A percentile compares a stretch with the other conserved stretches of the same genome.
phyloP scores from a whole-genome alignment of 2,888 invertebrate genomes.

The Ochropleura leucogaster region DNA sequence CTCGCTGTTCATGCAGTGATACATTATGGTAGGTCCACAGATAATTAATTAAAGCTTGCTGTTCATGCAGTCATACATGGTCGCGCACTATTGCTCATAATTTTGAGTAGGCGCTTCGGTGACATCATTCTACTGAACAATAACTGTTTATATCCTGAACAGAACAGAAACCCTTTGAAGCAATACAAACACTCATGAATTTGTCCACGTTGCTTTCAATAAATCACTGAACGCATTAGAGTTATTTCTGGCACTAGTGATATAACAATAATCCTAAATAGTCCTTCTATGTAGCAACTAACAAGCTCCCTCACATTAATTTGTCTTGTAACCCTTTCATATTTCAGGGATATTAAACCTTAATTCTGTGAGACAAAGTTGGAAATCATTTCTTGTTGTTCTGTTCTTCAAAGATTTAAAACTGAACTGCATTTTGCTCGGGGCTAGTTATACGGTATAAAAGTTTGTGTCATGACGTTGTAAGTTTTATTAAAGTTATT shows the following conservation, averaged over 20 bases:
- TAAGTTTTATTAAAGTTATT: conserved; percentile 18
- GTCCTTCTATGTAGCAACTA: conserved; percentile 35
- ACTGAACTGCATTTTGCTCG: conserved; percentile 10
- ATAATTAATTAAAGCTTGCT: too few relatives aligned
- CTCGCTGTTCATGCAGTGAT: too few relatives aligned
- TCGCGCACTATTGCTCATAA: too few relatives aligned
- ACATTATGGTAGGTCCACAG: too few relatives aligned
- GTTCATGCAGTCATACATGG: too few relatives aligned
- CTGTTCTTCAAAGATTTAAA: neutral
- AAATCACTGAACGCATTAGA: conserved; percentile 57
- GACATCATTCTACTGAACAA: too few relatives aligned
- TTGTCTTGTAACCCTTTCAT: conserved; percentile 25
- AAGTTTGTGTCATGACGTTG: conserved; percentile 24
- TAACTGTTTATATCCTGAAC: neutral
- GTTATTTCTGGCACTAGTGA: conserved; percentile 51
- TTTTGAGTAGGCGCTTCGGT: too few relatives aligned
- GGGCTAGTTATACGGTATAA: conserved; percentile 9
- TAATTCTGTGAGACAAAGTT: neutral
- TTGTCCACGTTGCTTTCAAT: conserved; percentile 43
- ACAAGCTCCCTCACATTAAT: conserved; percentile 47
- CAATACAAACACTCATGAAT: conserved; percentile 33
- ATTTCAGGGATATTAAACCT: conserved; percentile 1
- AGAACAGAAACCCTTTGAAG: conserved; percentile 30
- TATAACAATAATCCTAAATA: conserved; percentile 59
- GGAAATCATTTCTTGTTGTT: too few relatives aligned